phyloP scores from a whole-genome alignment of 2,113 vertebrate genomes.

The Nesospiza acunhae region DNA sequence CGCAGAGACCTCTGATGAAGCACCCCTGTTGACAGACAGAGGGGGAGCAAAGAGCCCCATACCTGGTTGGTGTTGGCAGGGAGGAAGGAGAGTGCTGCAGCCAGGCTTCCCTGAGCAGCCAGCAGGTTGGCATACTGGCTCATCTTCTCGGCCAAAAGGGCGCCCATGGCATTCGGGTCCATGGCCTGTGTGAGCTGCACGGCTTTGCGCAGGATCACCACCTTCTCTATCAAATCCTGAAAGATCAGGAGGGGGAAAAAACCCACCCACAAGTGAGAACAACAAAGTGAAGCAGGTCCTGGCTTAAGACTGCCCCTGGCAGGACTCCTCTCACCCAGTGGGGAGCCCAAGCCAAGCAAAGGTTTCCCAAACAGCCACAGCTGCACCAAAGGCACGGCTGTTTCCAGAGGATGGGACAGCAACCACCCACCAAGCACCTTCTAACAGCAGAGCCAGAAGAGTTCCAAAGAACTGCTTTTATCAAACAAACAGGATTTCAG shows the following conservation, averaged over 20 bases:
- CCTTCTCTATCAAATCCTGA: conserved; percentile 95
- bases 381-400: fast-evolving
- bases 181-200: conserved; percentile 82
- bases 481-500: background rate
- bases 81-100: conserved; percentile 90
- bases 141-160: conserved; percentile 89
- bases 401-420: background rate
- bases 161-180: conserved; percentile 76
- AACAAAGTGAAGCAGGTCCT: fast-evolving
- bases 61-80: conserved; percentile 88
- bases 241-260: background rate
- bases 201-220: conserved; percentile 87
- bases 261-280: background rate
- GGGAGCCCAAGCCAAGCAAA: background rate
- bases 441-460: background rate
- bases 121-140: conserved; percentile 90
- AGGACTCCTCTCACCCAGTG: background rate
- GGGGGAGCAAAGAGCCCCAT: background rate
- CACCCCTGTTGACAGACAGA: background rate
- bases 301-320: background rate
- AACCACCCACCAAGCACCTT: background rate
- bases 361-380: background rate
- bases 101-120: conserved; percentile 92
- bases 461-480: background rate
- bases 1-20: background rate